Evolutionary conservation across 2,113 vertebrate species (phyloP).

Genomic region (Brachypodius melanocephalos): DNA sequence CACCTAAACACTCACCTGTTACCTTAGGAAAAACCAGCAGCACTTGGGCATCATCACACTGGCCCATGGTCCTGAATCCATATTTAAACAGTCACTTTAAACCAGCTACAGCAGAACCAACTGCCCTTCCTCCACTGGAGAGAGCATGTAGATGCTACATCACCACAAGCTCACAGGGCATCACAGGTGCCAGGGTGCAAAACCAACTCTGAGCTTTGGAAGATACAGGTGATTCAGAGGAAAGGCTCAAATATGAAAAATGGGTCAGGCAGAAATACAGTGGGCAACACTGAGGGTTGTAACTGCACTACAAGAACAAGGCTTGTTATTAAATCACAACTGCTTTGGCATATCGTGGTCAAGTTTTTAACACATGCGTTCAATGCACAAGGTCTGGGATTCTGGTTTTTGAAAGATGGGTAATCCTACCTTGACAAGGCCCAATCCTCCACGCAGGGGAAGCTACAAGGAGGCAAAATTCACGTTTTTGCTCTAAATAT

Average conservation of each 20-base stretch:
- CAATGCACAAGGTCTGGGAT: neutral
- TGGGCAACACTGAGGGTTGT: accelerated
- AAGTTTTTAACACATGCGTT: neutral
- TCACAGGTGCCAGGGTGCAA: neutral
- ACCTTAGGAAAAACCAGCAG: neutral
- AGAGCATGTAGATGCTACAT: neutral
- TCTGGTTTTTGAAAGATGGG: neutral
- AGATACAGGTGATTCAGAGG: neutral
- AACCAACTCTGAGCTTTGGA: neutral
- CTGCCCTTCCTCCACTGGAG: neutral
- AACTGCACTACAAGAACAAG: neutral
- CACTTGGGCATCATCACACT: neutral
- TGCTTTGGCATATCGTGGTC: accelerated
- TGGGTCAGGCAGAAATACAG: neutral
- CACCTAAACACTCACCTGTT: neutral
- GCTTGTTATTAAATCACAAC: neutral
- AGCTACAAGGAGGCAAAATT: neutral
- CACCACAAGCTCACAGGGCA: neutral
- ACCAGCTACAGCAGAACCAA: neutral
- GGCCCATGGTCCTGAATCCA: neutral
- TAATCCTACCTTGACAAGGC: neutral
- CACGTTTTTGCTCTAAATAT: neutral
- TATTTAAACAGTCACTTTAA: neutral
- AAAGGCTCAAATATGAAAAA: neutral
- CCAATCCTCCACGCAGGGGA: accelerated